Conservation (phyloP, 2,888 invertebrate species). For the Phaonia tiefii region DNA sequence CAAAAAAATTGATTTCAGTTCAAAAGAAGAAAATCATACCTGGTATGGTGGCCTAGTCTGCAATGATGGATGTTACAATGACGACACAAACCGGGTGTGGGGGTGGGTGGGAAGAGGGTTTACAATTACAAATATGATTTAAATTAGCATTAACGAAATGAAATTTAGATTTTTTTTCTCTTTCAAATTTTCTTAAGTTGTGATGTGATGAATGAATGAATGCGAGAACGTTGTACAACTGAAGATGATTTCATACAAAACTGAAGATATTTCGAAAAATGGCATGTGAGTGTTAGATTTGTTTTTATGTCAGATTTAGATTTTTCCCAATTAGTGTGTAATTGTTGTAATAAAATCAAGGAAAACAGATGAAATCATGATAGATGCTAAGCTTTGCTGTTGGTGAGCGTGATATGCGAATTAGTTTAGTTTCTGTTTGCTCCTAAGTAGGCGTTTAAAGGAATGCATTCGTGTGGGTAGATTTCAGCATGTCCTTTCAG, state of each 20-base stretch:
- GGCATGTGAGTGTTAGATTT: conserved; percentile 60
- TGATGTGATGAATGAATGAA: conserved; percentile 47
- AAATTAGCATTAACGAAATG: conserved; percentile 70
- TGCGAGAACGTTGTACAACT: conserved; percentile 15
- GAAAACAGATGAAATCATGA: conserved; percentile 42
- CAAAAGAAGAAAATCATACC: conserved; percentile 75
- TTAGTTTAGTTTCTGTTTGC: conserved; percentile 32
- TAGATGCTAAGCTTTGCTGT: conserved; percentile 55
- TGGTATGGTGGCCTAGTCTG: conserved; percentile 80
- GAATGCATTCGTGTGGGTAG: conserved; percentile 18
- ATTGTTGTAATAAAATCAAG: conserved; percentile 27
- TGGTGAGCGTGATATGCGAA: conserved; percentile 49
- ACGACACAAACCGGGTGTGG: too few species aligned
- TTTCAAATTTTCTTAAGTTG: conserved; percentile 70
- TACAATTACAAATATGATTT: conserved; percentile 72
- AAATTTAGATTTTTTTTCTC: conserved; percentile 75
- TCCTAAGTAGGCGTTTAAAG: neutral
- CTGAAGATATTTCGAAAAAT: conserved; percentile 35
- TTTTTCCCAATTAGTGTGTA: conserved; percentile 60
- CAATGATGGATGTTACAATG: conserved; percentile 66
- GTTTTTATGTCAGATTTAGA: neutral
- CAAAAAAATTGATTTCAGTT: conserved; percentile 54
- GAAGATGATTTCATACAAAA: conserved; percentile 21
- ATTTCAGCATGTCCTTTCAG: neutral
- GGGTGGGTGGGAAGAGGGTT: conserved; percentile 72